Percentiles rank a stretch among this genome's conserved stretches.
Conservation (phyloP, 2,888 invertebrate genomes). For the Cinara cedri region DNA sequence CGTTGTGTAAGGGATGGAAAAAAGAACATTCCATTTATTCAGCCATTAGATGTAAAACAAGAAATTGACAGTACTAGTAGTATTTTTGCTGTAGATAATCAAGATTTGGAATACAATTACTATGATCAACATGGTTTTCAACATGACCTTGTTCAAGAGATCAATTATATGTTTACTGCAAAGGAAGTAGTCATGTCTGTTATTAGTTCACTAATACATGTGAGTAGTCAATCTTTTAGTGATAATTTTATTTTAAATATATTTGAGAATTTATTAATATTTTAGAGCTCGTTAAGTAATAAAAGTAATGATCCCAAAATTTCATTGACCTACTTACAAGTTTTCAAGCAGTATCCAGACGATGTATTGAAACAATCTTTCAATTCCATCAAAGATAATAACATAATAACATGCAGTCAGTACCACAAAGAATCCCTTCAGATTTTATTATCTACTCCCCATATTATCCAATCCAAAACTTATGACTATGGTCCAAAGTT, state of each 20-base stretch:
- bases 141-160: background rate
- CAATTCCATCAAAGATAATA: constrained; percentile 7
- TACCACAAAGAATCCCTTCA: constrained; percentile 47
- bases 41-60: background rate
- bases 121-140: background rate
- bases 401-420: constrained; percentile 49
- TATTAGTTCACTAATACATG: constrained; percentile 67
- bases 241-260: background rate
- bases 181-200: constrained; percentile 67
- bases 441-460: constrained; percentile 41
- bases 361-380: constrained; percentile 64
- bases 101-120: background rate
- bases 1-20: constrained; percentile 60
- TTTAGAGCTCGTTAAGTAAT: constrained; percentile 70
- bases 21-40: background rate
- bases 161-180: constrained; percentile 11
- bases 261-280: background rate
- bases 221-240: constrained; percentile 58
- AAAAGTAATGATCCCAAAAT: constrained; percentile 70
- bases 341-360: constrained; percentile 77
- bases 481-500: constrained; percentile 50
- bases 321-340: constrained; percentile 72
- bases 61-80: background rate
- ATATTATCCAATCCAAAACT: constrained; percentile 48
- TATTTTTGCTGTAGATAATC: background rate